Base-by-base conservation (phyloP, 2,888 invertebrate genomes). In the Pterostichus madidus region DNA sequence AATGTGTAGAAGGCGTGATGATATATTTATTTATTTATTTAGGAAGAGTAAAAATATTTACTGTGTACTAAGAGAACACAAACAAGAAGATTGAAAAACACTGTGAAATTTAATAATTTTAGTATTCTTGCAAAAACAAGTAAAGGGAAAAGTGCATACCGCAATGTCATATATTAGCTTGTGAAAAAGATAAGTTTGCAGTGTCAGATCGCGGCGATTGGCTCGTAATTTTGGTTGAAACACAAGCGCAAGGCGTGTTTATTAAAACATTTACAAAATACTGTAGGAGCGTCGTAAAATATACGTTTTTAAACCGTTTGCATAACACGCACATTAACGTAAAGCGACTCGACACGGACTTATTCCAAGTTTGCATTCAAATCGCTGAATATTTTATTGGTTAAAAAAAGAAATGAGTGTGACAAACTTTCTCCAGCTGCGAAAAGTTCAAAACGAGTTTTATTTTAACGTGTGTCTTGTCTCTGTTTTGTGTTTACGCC, bases 381-480 rank as follows among this genome's bases (percentile, higher is more conserved):
- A 75, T 75, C 75, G 31, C 39, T 75, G 52, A 52, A n/a, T 52
- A 49, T 75, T 75, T 75, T 75, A 75, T 75, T 75, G 75, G 75
- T 31, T 52, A 75, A 49, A 75, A 35, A 75, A 75, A 75, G 75
- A 75, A 75, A 75, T 75, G 52, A 75, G 75, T 75, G 75, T 75
- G 75, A 75, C 75, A 75, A 75, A 75, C 75, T 75, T 75, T 75
- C 75, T 75, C 75, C 75, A 11, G 35, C 75, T 75, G 75, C 52
- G 52, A 52, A 75, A 75, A 75, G 68, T 44, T 71, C 68, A 71
- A 17, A 46, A 71, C 68, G 46, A 44, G 68, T 71, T 71, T 71
- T 71, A 46, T 44, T 71, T 71, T 71, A 71, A 71, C 44, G 13
- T 35, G 11, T 35, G 6, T 39, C 64, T 64, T 35, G 35, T 39